phyloP scores from a whole-genome alignment of 2,797 vertebrate species.

The Aldrovandia affinis region DNA sequence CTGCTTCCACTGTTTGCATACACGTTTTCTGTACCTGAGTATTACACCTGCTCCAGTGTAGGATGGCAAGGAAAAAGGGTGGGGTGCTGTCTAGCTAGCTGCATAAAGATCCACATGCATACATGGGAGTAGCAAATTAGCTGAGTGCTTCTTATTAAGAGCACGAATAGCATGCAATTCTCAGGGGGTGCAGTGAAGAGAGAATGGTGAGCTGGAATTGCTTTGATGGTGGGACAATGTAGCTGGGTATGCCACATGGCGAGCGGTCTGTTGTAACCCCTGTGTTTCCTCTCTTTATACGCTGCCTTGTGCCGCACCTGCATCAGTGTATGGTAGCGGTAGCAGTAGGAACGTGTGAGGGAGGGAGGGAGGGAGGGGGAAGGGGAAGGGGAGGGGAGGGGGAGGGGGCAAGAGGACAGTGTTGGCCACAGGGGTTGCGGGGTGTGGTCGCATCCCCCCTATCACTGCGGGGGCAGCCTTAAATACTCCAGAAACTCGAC shows the following conservation, averaged over 20 bases:
- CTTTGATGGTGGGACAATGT: neutral
- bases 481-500: conserved; percentile 19
- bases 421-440: neutral
- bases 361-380: neutral
- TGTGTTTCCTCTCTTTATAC: neutral
- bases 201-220: neutral
- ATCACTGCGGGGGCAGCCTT: neutral
- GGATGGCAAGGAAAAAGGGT: too few species aligned
- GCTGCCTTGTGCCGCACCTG: neutral
- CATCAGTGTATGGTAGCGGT: neutral
- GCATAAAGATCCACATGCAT: neutral
- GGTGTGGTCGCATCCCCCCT: neutral
- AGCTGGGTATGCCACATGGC: neutral
- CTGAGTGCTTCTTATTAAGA: neutral
- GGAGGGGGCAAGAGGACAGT: neutral
- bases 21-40: neutral
- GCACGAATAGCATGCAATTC: neutral
- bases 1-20: neutral
- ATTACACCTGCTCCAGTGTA: neutral
- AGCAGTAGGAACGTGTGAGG: neutral
- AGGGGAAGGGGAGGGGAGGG: too few species aligned
- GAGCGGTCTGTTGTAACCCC: neutral
- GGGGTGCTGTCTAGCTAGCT: neutral
- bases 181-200: neutral
- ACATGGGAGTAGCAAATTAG: neutral